Evolutionary conservation across 2,797 vertebrate species (phyloP).

Genomic region (Danio albolineatus): DNA sequence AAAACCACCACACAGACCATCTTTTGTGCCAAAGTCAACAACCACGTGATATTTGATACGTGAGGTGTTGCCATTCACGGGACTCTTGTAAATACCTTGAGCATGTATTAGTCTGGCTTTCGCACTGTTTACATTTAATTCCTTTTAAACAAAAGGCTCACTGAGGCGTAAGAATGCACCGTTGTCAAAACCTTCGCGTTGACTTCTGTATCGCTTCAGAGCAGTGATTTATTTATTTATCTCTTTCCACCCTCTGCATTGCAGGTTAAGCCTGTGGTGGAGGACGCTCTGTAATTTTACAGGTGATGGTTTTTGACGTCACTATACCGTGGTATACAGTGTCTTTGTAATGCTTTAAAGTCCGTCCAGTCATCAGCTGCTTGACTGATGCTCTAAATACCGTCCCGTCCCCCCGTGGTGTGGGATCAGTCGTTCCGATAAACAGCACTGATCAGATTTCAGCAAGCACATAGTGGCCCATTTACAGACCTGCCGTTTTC

Average conservation of each 20-base stretch:
- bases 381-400: slow-evolving; percentile 46
- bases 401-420: slow-evolving; percentile 1
- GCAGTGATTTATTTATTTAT: slow-evolving; percentile 13
- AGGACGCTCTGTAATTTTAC: slow-evolving; percentile 26
- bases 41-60: slow-evolving; percentile 67
- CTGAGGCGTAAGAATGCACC: slow-evolving; percentile 58
- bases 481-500: slow-evolving; percentile 59
- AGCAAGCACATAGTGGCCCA: slow-evolving; percentile 48
- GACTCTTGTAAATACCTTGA: slow-evolving; percentile 65
- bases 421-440: slow-evolving; percentile 20
- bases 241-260: slow-evolving; percentile 1
- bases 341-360: slow-evolving; percentile 21
- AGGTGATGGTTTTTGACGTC: slow-evolving; percentile 28
- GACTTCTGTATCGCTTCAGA: slow-evolving; percentile 62
- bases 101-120: slow-evolving; percentile 69
- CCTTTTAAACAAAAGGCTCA: slow-evolving; percentile 69
- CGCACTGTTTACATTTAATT: slow-evolving; percentile 72
- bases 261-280: slow-evolving; percentile 22
- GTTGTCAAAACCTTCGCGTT: slow-evolving; percentile 57
- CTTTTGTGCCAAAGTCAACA: slow-evolving; percentile 48
- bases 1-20: slow-evolving; percentile 44
- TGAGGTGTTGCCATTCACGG: slow-evolving; percentile 55
- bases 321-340: background rate
- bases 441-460: slow-evolving; percentile 42
- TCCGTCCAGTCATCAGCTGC: slow-evolving; percentile 21